Percentiles rank a stretch among this genome's conserved stretches.
Evolutionary conservation across 2,888 invertebrate genomes (phyloP).

Genomic region (Cylindroiulus punctatus): DNA sequence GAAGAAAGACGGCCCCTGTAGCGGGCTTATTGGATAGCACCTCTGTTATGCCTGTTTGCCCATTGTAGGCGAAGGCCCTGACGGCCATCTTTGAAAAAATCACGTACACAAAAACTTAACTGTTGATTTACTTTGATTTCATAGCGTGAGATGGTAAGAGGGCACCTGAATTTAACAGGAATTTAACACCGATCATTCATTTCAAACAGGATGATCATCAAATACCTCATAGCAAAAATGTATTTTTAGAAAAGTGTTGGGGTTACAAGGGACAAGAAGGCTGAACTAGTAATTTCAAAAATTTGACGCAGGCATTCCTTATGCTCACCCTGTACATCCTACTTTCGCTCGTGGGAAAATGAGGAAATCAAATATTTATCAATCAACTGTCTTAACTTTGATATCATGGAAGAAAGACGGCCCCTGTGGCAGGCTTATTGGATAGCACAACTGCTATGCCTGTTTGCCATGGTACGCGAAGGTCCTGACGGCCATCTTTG

Average conservation of each 20-base stretch:
- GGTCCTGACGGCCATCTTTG: not conserved
- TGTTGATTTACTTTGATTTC: not conserved
- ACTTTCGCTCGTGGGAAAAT: too few relatives aligned
- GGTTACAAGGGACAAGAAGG: too few relatives aligned
- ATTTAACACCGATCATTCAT: too few relatives aligned
- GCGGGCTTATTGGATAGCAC: not conserved
- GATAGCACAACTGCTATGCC: not conserved
- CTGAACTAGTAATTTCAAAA: too few relatives aligned
- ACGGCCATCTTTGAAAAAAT: not conserved
- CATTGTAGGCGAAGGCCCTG: not conserved
- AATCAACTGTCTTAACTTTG: too few relatives aligned
- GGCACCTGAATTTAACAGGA: too few relatives aligned
- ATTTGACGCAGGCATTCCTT: too few relatives aligned
- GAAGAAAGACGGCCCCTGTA: not conserved
- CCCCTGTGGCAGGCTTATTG: not conserved
- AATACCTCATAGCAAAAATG: too few relatives aligned
- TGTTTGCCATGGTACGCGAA: not conserved
- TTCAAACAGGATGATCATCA: too few relatives aligned
- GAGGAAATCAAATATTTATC: too few relatives aligned
- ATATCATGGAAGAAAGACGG: not conserved
- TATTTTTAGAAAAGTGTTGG: too few relatives aligned
- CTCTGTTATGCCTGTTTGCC: slow-evolving; percentile 4
- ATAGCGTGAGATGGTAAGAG: not conserved
- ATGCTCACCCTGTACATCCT: too few relatives aligned
- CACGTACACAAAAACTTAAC: not conserved